Conservation (phyloP, 2,888 invertebrate species). For the Tribolium freemani region DNA sequence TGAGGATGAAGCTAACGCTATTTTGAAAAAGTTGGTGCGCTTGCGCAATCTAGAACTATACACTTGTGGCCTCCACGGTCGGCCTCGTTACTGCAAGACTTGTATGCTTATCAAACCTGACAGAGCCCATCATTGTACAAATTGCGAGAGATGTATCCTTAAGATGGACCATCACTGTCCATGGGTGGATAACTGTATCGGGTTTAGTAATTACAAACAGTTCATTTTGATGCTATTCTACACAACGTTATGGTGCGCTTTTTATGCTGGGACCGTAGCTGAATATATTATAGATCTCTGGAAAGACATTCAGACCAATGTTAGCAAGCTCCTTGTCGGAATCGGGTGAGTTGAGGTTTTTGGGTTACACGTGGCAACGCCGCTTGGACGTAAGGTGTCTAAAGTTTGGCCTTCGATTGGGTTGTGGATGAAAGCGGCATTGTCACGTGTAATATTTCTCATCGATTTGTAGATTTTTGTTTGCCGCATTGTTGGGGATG, state of each 20-base stretch:
- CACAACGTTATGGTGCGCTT: slow-evolving; percentile 46
- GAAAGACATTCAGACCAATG: neutral
- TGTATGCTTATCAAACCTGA: slow-evolving; percentile 60
- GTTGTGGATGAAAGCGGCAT: neutral
- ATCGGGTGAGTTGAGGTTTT: slow-evolving; percentile 22
- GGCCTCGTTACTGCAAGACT: slow-evolving; percentile 71
- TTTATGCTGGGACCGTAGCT: slow-evolving; percentile 32
- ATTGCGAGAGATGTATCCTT: slow-evolving; percentile 56
- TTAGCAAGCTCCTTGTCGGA: slow-evolving; percentile 2
- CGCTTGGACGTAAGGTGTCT: neutral
- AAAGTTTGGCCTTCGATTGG: neutral
- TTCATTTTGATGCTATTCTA: slow-evolving; percentile 57
- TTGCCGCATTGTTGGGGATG: slow-evolving; percentile 40
- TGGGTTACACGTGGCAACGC: neutral
- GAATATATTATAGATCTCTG: slow-evolving; percentile 17
- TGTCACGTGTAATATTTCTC: neutral
- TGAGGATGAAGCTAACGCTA: slow-evolving; percentile 34
- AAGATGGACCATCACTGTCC: slow-evolving; percentile 64
- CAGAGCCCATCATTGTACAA: slow-evolving; percentile 59
- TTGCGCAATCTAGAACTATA: slow-evolving; percentile 77
- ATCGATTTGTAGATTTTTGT: slow-evolving; percentile 43
- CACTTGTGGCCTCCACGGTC: slow-evolving; percentile 78
- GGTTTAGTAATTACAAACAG: slow-evolving; percentile 57
- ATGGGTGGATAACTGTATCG: slow-evolving; percentile 60
- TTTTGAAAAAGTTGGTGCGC: slow-evolving; percentile 41